A percentile compares a stretch with the other conserved stretches of the same genome.
phyloP scores from a whole-genome alignment of 1,140 invertebrate genomes.

The Drosophila melanogaster region Release_6_plus_ISO1_MT NT_033779.5:3922001-3922500 shows the following conservation, averaged over 20 bases:
- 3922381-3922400: constrained; percentile 82
- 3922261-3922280: constrained; percentile 45
- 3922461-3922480: not conserved
- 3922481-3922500: constrained; percentile 1
- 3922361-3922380: constrained; percentile 53
- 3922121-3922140: not conserved
- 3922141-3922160: not conserved
- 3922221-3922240: too few relatives aligned
- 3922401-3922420: constrained; percentile 82
- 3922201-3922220: constrained; percentile 7
- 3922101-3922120: not conserved
- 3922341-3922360: not conserved
- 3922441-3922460: constrained; percentile 3
- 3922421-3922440: constrained; percentile 53
- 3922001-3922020: constrained; percentile 1
- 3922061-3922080: not conserved
- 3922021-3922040: not conserved
- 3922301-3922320: constrained; percentile 55
- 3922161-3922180: too few relatives aligned
- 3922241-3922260: constrained; percentile 31
- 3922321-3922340: constrained; percentile 1
- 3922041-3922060: not conserved
- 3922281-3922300: constrained; percentile 75
- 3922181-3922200: too few relatives aligned
- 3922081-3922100: not conserved